Conservation (phyloP, 2,888 invertebrate genomes). For the Acleris laterana region DNA sequence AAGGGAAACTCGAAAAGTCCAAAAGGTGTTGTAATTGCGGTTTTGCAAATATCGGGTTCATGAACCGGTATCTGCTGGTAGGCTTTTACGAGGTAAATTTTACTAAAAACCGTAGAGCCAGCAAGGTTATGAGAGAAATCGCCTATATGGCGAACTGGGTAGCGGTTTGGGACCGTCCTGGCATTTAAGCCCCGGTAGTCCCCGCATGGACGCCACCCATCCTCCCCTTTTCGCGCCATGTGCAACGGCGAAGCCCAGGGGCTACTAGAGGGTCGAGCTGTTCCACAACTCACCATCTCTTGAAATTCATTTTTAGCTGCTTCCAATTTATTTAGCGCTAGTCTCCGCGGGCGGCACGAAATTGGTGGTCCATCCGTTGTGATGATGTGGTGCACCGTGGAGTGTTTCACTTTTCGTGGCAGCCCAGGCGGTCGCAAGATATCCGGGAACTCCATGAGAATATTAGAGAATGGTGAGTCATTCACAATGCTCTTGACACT, state of each 20-base stretch:
- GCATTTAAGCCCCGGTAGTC: no score
- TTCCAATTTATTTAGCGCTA: slow-evolving; percentile 41
- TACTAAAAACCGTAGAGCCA: not conserved
- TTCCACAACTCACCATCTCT: slow-evolving; percentile 41
- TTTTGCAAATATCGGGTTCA: no score
- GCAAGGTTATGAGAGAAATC: slow-evolving; percentile 10
- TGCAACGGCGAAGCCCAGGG: slow-evolving; percentile 50
- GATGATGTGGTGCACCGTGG: slow-evolving; percentile 42
- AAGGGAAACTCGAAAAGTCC: no score
- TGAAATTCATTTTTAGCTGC: slow-evolving; percentile 44
- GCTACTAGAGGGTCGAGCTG: slow-evolving; percentile 41
- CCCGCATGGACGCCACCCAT: no score
- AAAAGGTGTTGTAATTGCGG: no score
- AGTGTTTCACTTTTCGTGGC: slow-evolving; percentile 35
- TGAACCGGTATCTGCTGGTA: no score
- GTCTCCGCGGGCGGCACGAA: slow-evolving; percentile 38
- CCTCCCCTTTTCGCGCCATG: slow-evolving; percentile 31
- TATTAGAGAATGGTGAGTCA: not conserved
- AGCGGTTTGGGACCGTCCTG: not conserved
- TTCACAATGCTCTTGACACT: slow-evolving; percentile 6
- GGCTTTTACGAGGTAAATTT: no score
- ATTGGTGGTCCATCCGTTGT: slow-evolving; percentile 37
- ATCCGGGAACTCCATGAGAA: not conserved
- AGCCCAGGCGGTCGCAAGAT: slow-evolving; percentile 5
- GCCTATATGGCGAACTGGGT: slow-evolving; percentile 8